These are phyloP conservation scores for Junonia oenone DNA, from an alignment of 2,888 invertebrate species.

Conservation along the genomic window DNA sequence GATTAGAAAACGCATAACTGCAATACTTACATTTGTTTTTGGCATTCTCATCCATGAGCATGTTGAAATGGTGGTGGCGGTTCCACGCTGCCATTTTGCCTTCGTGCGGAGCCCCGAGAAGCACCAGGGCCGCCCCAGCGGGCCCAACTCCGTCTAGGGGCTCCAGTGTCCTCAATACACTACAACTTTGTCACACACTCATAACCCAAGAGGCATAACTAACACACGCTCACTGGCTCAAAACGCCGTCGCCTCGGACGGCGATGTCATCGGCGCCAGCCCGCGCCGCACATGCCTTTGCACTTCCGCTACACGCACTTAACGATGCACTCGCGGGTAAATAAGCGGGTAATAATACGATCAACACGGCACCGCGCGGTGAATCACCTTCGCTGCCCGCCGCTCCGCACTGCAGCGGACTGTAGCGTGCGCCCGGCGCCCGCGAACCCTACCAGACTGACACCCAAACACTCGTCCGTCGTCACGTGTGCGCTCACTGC, in stretches of 20 bases:
- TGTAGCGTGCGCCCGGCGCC: constrained; percentile 50
- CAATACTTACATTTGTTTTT: constrained; percentile 83
- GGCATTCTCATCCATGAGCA: constrained; percentile 85
- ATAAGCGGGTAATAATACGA: constrained; percentile 73
- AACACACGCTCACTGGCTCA: constrained; percentile 69
- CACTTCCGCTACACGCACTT: constrained; percentile 75
- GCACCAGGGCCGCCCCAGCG: constrained; percentile 80
- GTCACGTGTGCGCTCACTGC: constrained; percentile 63
- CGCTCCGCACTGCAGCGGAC: constrained; percentile 69
- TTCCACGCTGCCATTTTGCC: constrained; percentile 86
- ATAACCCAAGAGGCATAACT: constrained; percentile 73
- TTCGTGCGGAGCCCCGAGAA: constrained; percentile 80
- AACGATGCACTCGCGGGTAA: constrained; percentile 72
- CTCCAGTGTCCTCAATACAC: constrained; percentile 80
- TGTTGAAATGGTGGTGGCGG: constrained; percentile 85
- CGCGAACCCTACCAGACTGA: constrained; percentile 64
- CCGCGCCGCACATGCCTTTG: constrained; percentile 70
- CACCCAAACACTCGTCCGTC: constrained; percentile 68
- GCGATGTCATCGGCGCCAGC: constrained; percentile 72
- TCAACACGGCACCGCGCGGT: constrained; percentile 63
- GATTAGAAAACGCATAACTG: background rate
- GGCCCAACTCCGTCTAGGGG: constrained; percentile 81
- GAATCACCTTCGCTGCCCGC: constrained; percentile 66
- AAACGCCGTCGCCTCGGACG: constrained; percentile 60
- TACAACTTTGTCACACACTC: constrained; percentile 77